Conservation (phyloP, 2,888 invertebrate genomes). For the Diachrysia chrysitis region DNA sequence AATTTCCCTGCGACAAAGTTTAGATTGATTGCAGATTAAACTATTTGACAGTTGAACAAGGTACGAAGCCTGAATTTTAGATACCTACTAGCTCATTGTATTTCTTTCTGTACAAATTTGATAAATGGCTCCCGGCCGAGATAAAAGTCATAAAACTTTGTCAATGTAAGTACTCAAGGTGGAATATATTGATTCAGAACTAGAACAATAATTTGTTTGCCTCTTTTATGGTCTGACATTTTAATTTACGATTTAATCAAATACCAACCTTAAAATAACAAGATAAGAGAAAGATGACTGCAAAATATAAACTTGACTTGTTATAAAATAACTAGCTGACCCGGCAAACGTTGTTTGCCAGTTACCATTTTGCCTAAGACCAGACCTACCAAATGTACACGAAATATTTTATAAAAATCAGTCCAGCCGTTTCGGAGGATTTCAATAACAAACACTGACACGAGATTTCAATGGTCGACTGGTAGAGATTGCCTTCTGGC, state of each 20-base stretch:
- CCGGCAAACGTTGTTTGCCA: too few species aligned
- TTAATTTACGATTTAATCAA: neutral
- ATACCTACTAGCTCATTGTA: constrained; percentile 60
- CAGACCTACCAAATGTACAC: too few species aligned
- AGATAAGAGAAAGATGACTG: neutral
- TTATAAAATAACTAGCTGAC: too few species aligned
- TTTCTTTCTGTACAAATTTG: constrained; percentile 62
- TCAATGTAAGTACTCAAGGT: constrained; percentile 52
- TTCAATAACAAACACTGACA: too few species aligned
- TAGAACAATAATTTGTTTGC: constrained; percentile 42
- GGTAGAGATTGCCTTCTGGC: too few species aligned
- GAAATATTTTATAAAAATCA: too few species aligned
- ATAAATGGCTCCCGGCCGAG: constrained; percentile 60
- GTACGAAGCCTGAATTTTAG: constrained; percentile 33
- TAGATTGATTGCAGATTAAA: constrained; percentile 52
- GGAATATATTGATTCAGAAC: constrained; percentile 65
- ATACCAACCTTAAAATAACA: neutral
- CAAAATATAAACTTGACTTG: neutral
- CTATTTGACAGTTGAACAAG: constrained; percentile 46
- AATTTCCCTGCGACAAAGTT: constrained; percentile 42
- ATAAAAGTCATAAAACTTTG: constrained; percentile 64
- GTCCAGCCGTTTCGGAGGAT: too few species aligned
- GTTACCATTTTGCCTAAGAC: too few species aligned
- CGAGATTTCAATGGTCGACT: too few species aligned
- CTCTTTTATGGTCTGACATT: constrained; percentile 20